phyloP scores from a whole-genome alignment of 1,140 invertebrate species.

The Phthorimaea operculella region DNA sequence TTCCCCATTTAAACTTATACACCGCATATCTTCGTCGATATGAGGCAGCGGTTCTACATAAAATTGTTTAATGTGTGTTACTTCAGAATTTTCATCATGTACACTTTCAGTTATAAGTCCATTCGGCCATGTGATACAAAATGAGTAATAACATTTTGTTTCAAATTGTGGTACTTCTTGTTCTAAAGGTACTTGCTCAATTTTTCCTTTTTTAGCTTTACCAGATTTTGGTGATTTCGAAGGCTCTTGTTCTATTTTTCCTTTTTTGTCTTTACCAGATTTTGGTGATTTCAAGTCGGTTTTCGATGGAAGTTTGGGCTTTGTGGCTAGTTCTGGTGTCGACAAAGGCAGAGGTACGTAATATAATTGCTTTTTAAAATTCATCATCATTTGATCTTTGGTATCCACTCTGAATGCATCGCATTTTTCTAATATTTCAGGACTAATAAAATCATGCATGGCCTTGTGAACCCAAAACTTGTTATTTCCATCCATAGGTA shows the following conservation, averaged over 20 bases:
- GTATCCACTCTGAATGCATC: constrained; percentile 37
- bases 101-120: constrained; percentile 64
- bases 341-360: constrained; percentile 19
- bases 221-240: too few species aligned
- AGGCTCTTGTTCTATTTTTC: too few species aligned
- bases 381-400: constrained; percentile 51
- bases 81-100: constrained; percentile 40
- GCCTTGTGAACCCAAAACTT: constrained; percentile 47
- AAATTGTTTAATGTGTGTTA: constrained; percentile 65
- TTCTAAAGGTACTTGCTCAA: background rate
- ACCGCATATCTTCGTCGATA: constrained; percentile 46
- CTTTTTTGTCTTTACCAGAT: too few species aligned
- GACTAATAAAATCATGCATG: constrained; percentile 27
- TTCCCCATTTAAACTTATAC: constrained; percentile 54
- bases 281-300: background rate
- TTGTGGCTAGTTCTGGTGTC: background rate
- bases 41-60: constrained; percentile 29
- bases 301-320: too few species aligned
- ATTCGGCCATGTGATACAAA: constrained; percentile 64
- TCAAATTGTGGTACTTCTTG: constrained; percentile 14
- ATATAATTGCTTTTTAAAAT: constrained; percentile 49
- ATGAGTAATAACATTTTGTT: constrained; percentile 37
- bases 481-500: constrained; percentile 35
- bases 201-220: too few species aligned
- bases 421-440: constrained; percentile 27